phyloP scores from a whole-genome alignment of 2,113 vertebrate genomes.

The Solea senegalensis region DNA sequence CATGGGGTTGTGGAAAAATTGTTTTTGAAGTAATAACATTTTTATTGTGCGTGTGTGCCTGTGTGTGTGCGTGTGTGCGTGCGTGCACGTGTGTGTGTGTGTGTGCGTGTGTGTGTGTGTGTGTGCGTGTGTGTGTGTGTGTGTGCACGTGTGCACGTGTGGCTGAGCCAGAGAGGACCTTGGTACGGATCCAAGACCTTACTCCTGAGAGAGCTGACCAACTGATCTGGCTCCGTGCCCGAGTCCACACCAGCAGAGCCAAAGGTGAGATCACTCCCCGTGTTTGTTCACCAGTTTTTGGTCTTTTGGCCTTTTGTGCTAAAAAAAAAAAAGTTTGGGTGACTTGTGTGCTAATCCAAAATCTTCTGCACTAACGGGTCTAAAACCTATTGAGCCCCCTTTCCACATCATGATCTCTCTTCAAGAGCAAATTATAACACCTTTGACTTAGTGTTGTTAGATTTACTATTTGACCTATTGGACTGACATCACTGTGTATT shows the following conservation, averaged over 20 bases:
- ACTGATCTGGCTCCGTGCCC: constrained; percentile 93
- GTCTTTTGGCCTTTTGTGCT: background rate
- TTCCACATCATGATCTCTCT: constrained; percentile 10
- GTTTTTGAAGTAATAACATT: constrained; percentile 58
- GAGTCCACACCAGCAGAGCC: constrained; percentile 97
- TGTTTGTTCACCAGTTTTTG: constrained; percentile 33
- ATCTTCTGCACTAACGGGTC: constrained; percentile 12
- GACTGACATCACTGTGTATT: constrained; percentile 5
- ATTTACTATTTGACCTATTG: constrained; percentile 13
- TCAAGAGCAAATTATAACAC: too few species aligned
- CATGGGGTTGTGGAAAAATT: background rate
- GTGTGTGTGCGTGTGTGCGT: constrained; percentile 35
- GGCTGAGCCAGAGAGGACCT: constrained; percentile 83
- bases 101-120: constrained; percentile 43
- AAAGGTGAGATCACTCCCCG: constrained; percentile 88
- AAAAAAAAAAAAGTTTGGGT: constrained; percentile 25
- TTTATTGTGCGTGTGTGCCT: constrained; percentile 34
- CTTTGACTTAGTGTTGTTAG: too few species aligned
- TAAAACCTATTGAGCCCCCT: constrained; percentile 33
- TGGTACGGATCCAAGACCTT: constrained; percentile 89
- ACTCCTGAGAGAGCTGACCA: constrained; percentile 88
- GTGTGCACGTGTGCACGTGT: constrained; percentile 44
- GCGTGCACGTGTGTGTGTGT: constrained; percentile 37
- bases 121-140: constrained; percentile 40
- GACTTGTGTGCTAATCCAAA: constrained; percentile 33